phyloP scores from a whole-genome alignment of 2,797 vertebrate genomes.

The Rhadinocentrus ornatus region DNA sequence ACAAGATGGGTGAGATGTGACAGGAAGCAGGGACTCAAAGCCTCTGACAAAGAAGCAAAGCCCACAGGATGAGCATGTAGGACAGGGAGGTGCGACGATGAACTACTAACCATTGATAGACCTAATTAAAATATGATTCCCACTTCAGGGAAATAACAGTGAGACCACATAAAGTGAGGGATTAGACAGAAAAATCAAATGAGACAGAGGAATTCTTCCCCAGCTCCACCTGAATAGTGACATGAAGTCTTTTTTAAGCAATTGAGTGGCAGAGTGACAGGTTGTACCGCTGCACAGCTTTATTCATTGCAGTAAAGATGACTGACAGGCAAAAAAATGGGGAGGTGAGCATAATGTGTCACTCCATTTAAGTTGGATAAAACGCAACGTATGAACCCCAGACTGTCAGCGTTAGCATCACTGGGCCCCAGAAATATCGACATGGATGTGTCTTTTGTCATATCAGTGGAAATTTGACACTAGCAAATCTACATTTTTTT shows the following conservation, averaged over 20 bases:
- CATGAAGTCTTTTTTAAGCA: constrained; percentile 59
- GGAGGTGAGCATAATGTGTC: constrained; percentile 70
- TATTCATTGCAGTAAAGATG: constrained; percentile 75
- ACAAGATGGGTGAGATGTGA: constrained; percentile 67
- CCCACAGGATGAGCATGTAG: constrained; percentile 68
- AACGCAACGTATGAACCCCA: constrained; percentile 75
- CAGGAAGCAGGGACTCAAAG: constrained; percentile 63
- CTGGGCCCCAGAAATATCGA: constrained; percentile 57
- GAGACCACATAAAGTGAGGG: constrained; percentile 75
- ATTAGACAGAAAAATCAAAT: constrained; percentile 75
- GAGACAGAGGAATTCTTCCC: constrained; percentile 69
- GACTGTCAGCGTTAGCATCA: constrained; percentile 69
- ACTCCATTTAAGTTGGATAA: constrained; percentile 81
- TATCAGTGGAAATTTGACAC: constrained; percentile 67
- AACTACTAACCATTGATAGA: constrained; percentile 76
- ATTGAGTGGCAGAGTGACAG: constrained; percentile 81
- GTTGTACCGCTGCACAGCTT: constrained; percentile 70
- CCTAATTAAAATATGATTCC: constrained; percentile 85
- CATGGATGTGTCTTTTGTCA: constrained; percentile 64
- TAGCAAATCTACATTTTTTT: constrained; percentile 61
- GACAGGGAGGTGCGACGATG: constrained; percentile 62
- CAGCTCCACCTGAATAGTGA: constrained; percentile 71
- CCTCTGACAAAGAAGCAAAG: constrained; percentile 69
- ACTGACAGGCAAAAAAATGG: constrained; percentile 79
- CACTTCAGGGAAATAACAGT: constrained; percentile 78